Evolutionary conservation across 2,113 vertebrate species (phyloP).

Genomic region (Tringa solitaria): DNA sequence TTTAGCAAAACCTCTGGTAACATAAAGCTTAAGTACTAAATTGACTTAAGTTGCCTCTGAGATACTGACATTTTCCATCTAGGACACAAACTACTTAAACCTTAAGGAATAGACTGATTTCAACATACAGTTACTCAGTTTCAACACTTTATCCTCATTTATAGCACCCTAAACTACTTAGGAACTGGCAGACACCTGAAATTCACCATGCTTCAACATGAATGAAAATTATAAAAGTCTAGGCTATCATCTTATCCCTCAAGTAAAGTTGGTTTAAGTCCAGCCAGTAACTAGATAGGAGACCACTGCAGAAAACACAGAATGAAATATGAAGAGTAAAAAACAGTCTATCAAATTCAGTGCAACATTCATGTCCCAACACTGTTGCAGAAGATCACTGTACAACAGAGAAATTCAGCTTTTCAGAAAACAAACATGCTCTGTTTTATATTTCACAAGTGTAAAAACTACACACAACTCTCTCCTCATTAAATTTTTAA

Average conservation of each 20-base stretch:
- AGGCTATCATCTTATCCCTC: not conserved
- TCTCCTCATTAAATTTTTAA: conserved; percentile 4
- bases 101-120: not conserved
- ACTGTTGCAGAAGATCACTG: not conserved
- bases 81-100: not conserved
- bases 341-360: not conserved
- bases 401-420: not conserved
- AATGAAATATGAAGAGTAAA: not conserved
- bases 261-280: not conserved
- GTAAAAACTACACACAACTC: not conserved
- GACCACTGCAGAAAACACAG: not conserved
- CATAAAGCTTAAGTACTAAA: not conserved
- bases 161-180: not conserved
- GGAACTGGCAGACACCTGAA: not conserved
- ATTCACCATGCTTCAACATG: not conserved
- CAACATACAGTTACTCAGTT: not conserved
- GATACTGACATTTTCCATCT: not conserved
- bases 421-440: not conserved
- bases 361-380: not conserved
- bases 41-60: not conserved
- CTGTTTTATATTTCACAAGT: not conserved
- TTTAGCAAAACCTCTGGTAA: not conserved
- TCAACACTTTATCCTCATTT: not conserved
- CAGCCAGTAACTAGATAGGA: not conserved
- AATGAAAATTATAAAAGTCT: not conserved